Conservation (phyloP, 2,113 vertebrate genomes). For the Odocoileus hemionus region DNA sequence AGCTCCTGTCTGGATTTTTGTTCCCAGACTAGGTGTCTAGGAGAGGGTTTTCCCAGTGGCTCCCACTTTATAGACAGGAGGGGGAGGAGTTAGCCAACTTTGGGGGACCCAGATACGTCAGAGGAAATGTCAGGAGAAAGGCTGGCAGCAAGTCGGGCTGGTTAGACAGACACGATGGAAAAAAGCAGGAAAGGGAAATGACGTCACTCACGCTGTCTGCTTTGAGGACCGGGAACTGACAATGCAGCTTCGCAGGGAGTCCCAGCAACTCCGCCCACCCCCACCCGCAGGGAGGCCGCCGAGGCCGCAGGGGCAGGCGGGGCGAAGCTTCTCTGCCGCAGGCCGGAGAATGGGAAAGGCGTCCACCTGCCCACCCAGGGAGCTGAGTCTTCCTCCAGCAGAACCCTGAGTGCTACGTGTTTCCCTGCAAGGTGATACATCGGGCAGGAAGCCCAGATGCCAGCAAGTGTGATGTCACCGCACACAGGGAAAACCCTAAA, state of each 20-base stretch:
- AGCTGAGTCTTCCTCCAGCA: not conserved
- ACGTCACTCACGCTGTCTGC: not conserved
- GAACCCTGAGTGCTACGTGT: not conserved
- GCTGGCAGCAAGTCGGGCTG: not conserved
- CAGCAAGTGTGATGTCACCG: not conserved
- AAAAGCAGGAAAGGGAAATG: slow-evolving; percentile 41
- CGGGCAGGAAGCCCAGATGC: not conserved
- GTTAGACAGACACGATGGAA: not conserved
- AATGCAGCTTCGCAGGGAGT: not conserved
- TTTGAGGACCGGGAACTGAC: slow-evolving; percentile 7
- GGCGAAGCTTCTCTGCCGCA: not conserved
- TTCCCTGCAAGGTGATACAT: slow-evolving; percentile 35
- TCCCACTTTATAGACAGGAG: not conserved
- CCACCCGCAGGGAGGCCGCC: not conserved
- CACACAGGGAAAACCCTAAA: slow-evolving; percentile 1
- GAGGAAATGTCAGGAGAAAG: not conserved
- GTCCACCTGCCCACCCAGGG: not conserved
- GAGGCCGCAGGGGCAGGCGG: not conserved
- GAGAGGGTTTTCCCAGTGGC: not conserved
- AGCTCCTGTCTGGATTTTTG: not conserved
- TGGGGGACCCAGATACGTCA: not conserved
- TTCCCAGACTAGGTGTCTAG: not conserved
- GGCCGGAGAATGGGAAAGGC: not conserved
- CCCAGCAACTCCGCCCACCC: not conserved
- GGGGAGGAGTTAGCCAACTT: not conserved